Conservation (phyloP, 37 sponge, comb jelly and placozoan genomes). For the Spongia lamella region DNA sequence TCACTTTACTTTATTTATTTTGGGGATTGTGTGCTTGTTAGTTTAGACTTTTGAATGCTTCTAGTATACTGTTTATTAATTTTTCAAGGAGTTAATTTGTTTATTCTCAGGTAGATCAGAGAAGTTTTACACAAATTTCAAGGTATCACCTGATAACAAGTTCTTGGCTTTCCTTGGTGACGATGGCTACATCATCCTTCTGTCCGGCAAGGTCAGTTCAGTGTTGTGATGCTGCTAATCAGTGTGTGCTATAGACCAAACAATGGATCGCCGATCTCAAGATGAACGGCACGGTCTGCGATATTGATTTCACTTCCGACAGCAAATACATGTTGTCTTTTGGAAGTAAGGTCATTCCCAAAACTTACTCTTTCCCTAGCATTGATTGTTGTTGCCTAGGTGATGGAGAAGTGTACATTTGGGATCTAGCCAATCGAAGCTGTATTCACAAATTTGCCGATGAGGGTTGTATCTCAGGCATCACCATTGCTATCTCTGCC, state of each 20-base stretch:
- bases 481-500: slow-evolving; percentile 60
- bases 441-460: slow-evolving; percentile 85
- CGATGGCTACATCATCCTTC: slow-evolving; percentile 81
- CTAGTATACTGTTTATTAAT: no score
- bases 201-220: slow-evolving; percentile 76
- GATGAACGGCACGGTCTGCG: slow-evolving; percentile 86
- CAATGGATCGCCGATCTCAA: slow-evolving; percentile 88
- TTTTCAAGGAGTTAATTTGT: no score
- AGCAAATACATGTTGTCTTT: slow-evolving; percentile 53
- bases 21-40: no score
- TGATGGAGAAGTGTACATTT: slow-evolving; percentile 93
- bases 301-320: slow-evolving; percentile 72
- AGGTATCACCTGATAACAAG: slow-evolving; percentile 81
- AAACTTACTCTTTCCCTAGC: not conserved
- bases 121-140: slow-evolving; percentile 51
- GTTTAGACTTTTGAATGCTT: no score
- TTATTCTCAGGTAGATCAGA: slow-evolving; percentile 58
- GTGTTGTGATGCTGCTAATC: no score
- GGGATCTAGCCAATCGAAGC: slow-evolving; percentile 81
- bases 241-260: slow-evolving; percentile 72
- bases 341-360: slow-evolving; percentile 69
- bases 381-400: slow-evolving; percentile 32
- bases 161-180: slow-evolving; percentile 76
- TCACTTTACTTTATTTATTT: no score
- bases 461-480: slow-evolving; percentile 74